phyloP scores from a whole-genome alignment of 53 echinoderm and acorn worm species.

The Holothuria scabra region DNA sequence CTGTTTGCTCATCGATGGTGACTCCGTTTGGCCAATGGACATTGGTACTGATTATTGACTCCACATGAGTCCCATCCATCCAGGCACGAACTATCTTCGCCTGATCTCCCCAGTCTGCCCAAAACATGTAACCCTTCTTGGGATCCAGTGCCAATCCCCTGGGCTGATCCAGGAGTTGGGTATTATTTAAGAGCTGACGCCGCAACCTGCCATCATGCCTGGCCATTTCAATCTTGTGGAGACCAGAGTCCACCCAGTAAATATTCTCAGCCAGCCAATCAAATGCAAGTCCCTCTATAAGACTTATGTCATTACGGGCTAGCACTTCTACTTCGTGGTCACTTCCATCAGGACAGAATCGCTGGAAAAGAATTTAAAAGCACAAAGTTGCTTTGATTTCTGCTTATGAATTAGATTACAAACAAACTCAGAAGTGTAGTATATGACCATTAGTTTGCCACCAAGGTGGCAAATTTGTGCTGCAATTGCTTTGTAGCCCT shows the following conservation, averaged over 20 bases:
- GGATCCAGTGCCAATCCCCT: constrained; percentile 89
- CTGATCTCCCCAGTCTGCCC: constrained; percentile 85
- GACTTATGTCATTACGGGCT: constrained; percentile 48
- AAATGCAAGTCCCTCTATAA: constrained; percentile 90
- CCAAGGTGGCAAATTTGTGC: no score
- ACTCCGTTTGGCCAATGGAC: constrained; percentile 97
- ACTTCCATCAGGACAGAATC: background rate
- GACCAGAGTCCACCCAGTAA: constrained; percentile 91
- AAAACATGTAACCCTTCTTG: constrained; percentile 90
- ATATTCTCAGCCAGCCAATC: constrained; percentile 92
- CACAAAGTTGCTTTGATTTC: no score
- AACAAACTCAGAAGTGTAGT: no score
- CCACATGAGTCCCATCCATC: constrained; percentile 74
- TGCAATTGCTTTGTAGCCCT: no score
- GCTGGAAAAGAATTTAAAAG: background rate
- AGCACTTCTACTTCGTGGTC: constrained; percentile 4
- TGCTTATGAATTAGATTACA: no score
- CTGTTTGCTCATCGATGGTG: constrained; percentile 82
- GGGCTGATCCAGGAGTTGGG: constrained; percentile 71
- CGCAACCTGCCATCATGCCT: constrained; percentile 77
- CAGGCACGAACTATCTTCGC: constrained; percentile 67
- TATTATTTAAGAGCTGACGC: constrained; percentile 52
- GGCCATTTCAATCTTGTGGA: constrained; percentile 76
- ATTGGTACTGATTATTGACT: constrained; percentile 38
- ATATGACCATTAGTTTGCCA: no score